Conservation (phyloP, 2,888 invertebrate genomes). For the Drosophila borealis region DNA sequence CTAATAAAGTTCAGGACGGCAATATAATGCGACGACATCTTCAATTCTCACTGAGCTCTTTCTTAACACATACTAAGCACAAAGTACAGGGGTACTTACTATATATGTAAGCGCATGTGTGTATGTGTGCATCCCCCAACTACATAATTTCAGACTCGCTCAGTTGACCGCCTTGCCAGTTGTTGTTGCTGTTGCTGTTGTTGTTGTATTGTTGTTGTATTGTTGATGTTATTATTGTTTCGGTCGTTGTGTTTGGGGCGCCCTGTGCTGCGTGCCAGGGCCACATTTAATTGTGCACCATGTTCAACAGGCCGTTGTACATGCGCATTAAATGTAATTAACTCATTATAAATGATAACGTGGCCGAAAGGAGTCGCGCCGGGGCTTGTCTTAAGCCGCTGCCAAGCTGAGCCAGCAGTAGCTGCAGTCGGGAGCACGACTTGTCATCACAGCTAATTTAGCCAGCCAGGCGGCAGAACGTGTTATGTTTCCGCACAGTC, state of each 20-base stretch:
- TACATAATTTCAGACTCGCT: constrained; percentile 32
- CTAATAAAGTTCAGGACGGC: constrained; percentile 55
- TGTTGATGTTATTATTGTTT: constrained; percentile 33
- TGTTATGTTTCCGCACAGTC: constrained; percentile 60
- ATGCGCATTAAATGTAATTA: constrained; percentile 81
- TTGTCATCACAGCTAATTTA: constrained; percentile 74
- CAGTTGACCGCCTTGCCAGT: constrained; percentile 51
- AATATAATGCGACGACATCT: constrained; percentile 62
- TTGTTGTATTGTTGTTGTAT: constrained; percentile 28
- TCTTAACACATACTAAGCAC: constrained; percentile 32
- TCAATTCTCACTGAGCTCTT: constrained; percentile 44
- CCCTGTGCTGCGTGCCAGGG: constrained; percentile 59
- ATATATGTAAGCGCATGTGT: not conserved
- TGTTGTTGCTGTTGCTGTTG: constrained; percentile 34
- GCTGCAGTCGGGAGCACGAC: constrained; percentile 20
- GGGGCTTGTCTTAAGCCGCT: constrained; percentile 63
- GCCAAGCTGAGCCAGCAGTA: constrained; percentile 26
- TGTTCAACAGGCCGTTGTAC: constrained; percentile 80
- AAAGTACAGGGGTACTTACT: constrained; percentile 16
- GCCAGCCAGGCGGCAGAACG: constrained; percentile 47
- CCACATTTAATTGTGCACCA: constrained; percentile 76
- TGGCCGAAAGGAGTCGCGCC: constrained; percentile 59
- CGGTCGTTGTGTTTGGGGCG: constrained; percentile 15
- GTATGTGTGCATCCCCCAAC: not conserved
- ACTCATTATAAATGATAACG: constrained; percentile 82